Base-by-base conservation (phyloP, 2,888 invertebrate species). In the Heteromurus nitidus region DNA sequence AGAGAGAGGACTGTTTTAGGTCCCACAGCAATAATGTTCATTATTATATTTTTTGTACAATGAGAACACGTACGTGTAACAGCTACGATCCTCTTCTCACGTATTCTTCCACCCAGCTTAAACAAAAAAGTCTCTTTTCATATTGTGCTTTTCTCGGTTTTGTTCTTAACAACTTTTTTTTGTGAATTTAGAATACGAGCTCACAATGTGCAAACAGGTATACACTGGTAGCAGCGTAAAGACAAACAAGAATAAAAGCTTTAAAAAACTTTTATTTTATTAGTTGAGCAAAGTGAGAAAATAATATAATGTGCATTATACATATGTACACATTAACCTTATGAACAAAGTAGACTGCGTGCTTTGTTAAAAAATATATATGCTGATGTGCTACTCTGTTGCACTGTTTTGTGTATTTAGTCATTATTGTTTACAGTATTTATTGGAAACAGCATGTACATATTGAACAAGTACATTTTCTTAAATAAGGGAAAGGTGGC, bases 21-120 rank as follows among this genome's bases (percentile, higher is more conserved):
- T 68, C 50, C 50, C 67, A 18, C 30, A 31, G 69, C 30, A 62
- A 73, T 30, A 47, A 50, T 18, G 30, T 47, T 62, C 60, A 72
- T 73, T 62, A 20, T 24, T 42, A 3, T 69, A 31, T 55, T 62
- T 62, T 60, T 62, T 28, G 24, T 50, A 26, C 18, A n/a, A n/a
- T n/a, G n/a, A n/a, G n/a, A n/a, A 28, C 47, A 47, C 18, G 18
- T 20, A 42, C 28, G 58, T 16, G n/a, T n/a, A n/a, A n/a, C n/a
- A n/a, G n/a, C 9, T 60, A 50, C 73, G 50, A 62, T 18, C 30
- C 3, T 30, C 47, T 73, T 62, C 62, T 62, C 62, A 73, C 62
- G 62, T 73, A 73, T 22, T 50, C 55, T n/a, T 3, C 24, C 53
- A 24, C 36, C 36, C 36, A 36, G 36, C 36, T 36, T 13, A 47